phyloP scores from a whole-genome alignment of 2,113 vertebrate genomes.

The Nycticorax nycticorax region DNA sequence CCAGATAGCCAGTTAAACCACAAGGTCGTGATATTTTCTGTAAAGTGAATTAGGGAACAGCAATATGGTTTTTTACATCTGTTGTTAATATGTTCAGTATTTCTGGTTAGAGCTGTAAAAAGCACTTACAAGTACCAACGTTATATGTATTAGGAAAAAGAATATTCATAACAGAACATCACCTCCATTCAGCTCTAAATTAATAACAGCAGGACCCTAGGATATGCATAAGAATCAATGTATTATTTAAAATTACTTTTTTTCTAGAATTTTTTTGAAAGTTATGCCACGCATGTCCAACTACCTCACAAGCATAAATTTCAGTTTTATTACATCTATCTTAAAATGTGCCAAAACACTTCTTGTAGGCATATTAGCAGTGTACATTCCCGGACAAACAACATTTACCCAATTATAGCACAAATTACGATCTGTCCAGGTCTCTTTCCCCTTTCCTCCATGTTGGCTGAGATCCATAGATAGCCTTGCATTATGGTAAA shows the following conservation, averaged over 20 bases:
- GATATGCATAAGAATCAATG: background rate
- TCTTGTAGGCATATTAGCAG: background rate
- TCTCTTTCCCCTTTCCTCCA: background rate
- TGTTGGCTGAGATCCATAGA: accelerated
- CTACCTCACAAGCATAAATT: background rate
- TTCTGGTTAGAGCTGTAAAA: background rate
- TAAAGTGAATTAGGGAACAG: background rate
- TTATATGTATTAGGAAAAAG: background rate
- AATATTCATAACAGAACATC: background rate
- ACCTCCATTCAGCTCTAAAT: background rate
- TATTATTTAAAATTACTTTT: background rate
- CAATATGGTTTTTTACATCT: background rate
- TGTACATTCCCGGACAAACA: background rate
- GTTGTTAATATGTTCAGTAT: background rate
- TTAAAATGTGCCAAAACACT: background rate
- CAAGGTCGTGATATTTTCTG: background rate
- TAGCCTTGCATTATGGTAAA: background rate
- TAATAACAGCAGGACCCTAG: background rate
- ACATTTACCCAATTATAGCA: background rate
- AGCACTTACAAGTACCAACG: background rate
- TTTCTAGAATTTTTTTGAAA: background rate
- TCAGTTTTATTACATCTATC: background rate
- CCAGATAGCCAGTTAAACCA: background rate
- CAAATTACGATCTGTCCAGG: background rate
- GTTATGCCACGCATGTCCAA: background rate